phyloP scores from a whole-genome alignment of 2,797 vertebrate genomes.

The Podargus strigoides region DNA sequence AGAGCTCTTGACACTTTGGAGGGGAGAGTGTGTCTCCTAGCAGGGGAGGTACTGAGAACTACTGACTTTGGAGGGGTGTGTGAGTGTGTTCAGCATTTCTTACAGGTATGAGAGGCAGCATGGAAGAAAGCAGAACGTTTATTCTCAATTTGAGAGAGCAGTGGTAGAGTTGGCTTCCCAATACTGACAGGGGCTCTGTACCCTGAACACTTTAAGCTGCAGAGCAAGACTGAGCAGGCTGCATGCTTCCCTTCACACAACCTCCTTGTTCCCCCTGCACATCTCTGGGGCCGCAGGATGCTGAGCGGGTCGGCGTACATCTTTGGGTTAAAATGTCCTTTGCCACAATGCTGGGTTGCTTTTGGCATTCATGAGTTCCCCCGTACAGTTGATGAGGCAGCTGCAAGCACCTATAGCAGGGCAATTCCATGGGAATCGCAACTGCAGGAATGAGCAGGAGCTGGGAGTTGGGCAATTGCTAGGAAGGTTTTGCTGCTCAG shows the following conservation, averaged over 20 bases:
- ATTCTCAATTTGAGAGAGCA: background rate
- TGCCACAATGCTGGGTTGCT: background rate
- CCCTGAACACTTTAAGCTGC: background rate
- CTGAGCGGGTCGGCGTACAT: background rate
- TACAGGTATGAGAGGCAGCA: background rate
- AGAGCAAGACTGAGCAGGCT: background rate
- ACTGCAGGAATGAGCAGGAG: background rate
- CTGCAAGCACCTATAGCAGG: background rate
- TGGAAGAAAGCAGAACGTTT: background rate
- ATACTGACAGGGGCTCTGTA: background rate
- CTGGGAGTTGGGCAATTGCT: background rate
- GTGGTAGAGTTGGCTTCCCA: background rate
- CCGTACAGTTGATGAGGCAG: background rate
- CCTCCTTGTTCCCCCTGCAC: background rate
- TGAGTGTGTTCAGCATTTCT: background rate
- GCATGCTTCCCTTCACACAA: background rate
- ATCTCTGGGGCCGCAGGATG: background rate
- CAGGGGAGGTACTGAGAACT: background rate
- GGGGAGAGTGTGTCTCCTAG: background rate
- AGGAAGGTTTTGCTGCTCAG: background rate
- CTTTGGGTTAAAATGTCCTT: background rate
- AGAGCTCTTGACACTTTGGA: background rate
- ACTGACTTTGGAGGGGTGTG: background rate
- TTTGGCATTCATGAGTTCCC: background rate
- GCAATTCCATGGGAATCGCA: accelerated